These are phyloP conservation scores for Sebastes flavidus DNA, from an alignment of 2,797 vertebrate genomes.

Conservation along the genomic window DNA sequence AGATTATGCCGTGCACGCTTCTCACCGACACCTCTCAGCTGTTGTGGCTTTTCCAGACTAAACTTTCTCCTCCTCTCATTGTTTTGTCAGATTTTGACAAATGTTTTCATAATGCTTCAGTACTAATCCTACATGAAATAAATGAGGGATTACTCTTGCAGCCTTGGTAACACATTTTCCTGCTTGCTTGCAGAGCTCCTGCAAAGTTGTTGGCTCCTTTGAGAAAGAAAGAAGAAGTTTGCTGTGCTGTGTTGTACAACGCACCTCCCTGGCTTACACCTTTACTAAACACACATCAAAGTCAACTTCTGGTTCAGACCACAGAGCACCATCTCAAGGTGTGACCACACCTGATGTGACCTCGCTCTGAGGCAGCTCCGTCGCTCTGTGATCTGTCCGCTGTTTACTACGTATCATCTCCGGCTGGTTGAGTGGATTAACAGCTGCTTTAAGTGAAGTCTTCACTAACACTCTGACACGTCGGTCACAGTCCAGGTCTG, in stretches of 20 bases:
- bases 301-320: background rate
- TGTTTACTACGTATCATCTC: background rate
- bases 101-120: background rate
- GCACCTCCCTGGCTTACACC: background rate
- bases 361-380: background rate
- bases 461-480: background rate
- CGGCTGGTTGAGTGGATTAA: constrained; percentile 1
- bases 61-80: background rate
- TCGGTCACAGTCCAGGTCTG: too few species aligned
- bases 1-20: background rate
- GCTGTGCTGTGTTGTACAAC: background rate
- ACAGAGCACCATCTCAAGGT: background rate
- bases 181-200: background rate
- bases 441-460: constrained; percentile 11
- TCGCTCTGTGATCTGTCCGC: background rate
- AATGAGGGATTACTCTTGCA: background rate
- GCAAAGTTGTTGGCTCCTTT: background rate
- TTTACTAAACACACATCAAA: background rate
- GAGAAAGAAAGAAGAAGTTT: background rate
- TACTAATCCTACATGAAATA: constrained; percentile 9
- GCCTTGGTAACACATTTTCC: background rate
- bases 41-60: background rate
- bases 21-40: background rate
- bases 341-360: constrained; percentile 16
- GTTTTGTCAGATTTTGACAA: background rate